These are phyloP conservation scores for Ciconia maguari DNA, from an alignment of 2,113 vertebrate species.

Conservation along the genomic window DNA sequence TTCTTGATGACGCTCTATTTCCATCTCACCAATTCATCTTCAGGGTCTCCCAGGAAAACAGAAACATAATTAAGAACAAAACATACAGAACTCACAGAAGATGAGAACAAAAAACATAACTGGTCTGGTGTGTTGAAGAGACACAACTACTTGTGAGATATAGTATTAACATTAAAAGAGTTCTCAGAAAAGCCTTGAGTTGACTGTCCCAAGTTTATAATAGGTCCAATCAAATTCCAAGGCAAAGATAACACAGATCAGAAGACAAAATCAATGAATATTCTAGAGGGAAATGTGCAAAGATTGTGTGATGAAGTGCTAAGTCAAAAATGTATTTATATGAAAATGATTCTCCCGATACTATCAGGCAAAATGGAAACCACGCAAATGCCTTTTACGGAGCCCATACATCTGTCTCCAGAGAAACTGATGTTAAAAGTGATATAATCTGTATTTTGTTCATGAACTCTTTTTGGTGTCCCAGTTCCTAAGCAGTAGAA, in stretches of 20 bases:
- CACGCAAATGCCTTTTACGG: not conserved
- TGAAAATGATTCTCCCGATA: constrained; percentile 16
- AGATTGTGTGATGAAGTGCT: not conserved
- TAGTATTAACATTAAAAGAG: not conserved
- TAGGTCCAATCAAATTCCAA: not conserved
- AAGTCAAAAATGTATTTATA: constrained; percentile 25
- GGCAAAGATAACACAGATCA: constrained; percentile 5
- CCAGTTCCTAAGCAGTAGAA: not conserved
- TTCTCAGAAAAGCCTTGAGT: not conserved
- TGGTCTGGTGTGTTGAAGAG: not conserved
- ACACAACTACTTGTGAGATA: not conserved
- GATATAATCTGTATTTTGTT: not conserved
- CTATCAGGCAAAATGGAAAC: not conserved
- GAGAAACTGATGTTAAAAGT: not conserved
- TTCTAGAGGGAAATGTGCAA: not conserved
- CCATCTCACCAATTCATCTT: not conserved
- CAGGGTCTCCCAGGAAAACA: not conserved
- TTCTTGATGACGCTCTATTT: not conserved
- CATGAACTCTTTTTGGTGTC: rapidly evolving
- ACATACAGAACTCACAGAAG: not conserved
- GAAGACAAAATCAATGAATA: constrained; percentile 26
- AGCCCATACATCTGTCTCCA: not conserved
- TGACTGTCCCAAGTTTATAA: not conserved
- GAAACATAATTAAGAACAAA: not conserved
- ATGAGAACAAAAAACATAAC: not conserved